A percentile compares a stretch with the other conserved stretches of the same genome.
These are phyloP conservation scores for Cryptocephalus primarius DNA, from an alignment of 2,888 invertebrate genomes.

Conservation along the genomic window DNA sequence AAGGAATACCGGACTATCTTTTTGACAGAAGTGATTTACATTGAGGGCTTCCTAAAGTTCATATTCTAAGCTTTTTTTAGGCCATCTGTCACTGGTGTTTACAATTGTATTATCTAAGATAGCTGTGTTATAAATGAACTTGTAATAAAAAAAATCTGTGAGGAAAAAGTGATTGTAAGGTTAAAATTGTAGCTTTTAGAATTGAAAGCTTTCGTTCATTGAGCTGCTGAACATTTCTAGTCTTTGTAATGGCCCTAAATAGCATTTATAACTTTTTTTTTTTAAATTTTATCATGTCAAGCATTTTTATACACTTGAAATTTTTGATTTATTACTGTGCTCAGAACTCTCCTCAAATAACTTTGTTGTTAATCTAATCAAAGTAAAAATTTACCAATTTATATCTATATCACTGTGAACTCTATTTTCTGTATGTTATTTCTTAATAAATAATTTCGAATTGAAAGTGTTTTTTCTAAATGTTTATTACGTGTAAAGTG, in stretches of 20 bases:
- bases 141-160: too few relatives aligned
- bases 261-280: slow-evolving; percentile 13
- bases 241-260: slow-evolving; percentile 19
- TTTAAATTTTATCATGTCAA: slow-evolving; percentile 13
- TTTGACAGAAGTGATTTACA: too few relatives aligned
- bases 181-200: slow-evolving; percentile 19
- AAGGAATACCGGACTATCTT: too few relatives aligned
- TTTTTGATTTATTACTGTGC: too few relatives aligned
- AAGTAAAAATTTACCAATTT: slow-evolving; percentile 10
- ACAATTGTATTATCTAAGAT: slow-evolving; percentile 17
- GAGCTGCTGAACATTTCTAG: slow-evolving; percentile 23
- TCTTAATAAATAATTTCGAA: slow-evolving; percentile 22
- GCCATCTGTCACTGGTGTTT: too few relatives aligned
- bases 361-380: too few relatives aligned
- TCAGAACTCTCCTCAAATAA: too few relatives aligned
- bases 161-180: slow-evolving; percentile 10
- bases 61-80: background rate
- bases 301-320: slow-evolving; percentile 4
- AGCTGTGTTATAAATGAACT: slow-evolving; percentile 11
- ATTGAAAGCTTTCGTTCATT: slow-evolving; percentile 17
- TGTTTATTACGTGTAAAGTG: too few relatives aligned
- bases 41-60: slow-evolving; percentile 3
- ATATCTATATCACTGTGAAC: slow-evolving; percentile 21
- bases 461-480: too few relatives aligned
- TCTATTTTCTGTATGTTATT: slow-evolving; percentile 23